Evolutionary conservation across 1,140 invertebrate genomes (phyloP).

Genomic region (Thaumetopoea pityocampa): DNA sequence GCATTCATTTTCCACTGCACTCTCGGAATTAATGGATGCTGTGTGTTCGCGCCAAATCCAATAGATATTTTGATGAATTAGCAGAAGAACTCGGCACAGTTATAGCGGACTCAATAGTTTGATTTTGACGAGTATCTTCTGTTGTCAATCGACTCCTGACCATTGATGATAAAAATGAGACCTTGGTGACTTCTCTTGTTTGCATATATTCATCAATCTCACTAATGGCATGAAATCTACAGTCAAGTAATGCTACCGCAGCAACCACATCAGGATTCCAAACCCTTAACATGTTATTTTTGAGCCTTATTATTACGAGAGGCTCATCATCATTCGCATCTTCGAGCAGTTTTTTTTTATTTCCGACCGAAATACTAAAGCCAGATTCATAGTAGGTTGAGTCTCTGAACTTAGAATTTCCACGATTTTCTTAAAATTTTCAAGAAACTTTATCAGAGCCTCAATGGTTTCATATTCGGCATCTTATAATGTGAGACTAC

Average conservation of each 20-base stretch:
- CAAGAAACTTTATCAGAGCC: constrained; percentile 2
- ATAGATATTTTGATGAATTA: neutral
- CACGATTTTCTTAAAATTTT: constrained; percentile 4
- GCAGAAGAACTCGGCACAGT: neutral
- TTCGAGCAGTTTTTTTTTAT: constrained; percentile 1
- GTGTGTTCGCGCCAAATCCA: neutral
- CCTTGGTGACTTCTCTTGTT: neutral
- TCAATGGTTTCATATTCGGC: neutral
- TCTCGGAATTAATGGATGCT: neutral
- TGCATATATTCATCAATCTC: constrained; percentile 4
- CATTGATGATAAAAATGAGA: neutral
- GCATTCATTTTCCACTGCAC: neutral
- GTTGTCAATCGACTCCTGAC: neutral
- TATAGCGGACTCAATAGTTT: neutral
- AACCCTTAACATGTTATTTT: neutral
- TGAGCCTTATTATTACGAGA: neutral
- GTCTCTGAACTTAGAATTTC: constrained; percentile 2
- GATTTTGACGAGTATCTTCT: neutral
- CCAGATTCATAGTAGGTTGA: constrained; percentile 6
- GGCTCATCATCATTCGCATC: constrained; percentile 1
- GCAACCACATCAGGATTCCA: neutral
- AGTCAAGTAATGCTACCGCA: constrained; percentile 5
- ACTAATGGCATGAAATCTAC: neutral
- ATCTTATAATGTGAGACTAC: neutral
- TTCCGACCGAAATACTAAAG: constrained; percentile 1